Evolutionary conservation across 2,113 vertebrate species (phyloP).

Genomic region (Pelodiscus sinensis): DNA sequence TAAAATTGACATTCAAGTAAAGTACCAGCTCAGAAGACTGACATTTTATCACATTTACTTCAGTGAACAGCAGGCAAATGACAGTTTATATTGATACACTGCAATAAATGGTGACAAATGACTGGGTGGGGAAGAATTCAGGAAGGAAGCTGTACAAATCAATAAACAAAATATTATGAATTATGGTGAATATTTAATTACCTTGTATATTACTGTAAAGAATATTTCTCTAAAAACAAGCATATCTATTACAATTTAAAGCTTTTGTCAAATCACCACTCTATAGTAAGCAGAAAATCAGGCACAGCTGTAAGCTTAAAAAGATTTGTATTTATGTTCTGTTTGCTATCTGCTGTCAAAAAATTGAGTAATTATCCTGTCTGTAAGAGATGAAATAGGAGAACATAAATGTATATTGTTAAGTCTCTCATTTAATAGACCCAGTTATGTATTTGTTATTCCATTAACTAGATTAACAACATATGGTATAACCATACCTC

Average conservation of each 20-base stretch:
- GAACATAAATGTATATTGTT: conserved; percentile 7
- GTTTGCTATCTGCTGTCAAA: conserved; percentile 8
- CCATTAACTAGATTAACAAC: conserved; percentile 67
- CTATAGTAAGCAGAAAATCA: background rate
- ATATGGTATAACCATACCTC: conserved; percentile 27
- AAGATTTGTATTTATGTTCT: background rate
- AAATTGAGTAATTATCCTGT: background rate
- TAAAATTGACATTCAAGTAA: conserved; percentile 30
- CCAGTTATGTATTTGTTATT: conserved; percentile 58
- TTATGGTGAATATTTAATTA: background rate
- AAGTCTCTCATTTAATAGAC: conserved; percentile 24
- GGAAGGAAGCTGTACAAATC: background rate
- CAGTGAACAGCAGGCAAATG: conserved; percentile 26
- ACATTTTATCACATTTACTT: conserved; percentile 42
- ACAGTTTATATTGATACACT: conserved; percentile 1
- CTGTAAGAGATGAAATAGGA: conserved; percentile 28
- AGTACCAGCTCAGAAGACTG: conserved; percentile 20
- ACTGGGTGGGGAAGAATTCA: background rate
- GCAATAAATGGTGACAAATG: conserved; percentile 16
- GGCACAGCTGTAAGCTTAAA: background rate
- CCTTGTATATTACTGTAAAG: background rate
- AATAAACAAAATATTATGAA: background rate
- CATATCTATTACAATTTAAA: background rate
- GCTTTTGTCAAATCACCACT: background rate
- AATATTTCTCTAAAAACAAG: background rate